phyloP scores from a whole-genome alignment of 2,888 invertebrate species.

The Halictus ligatus region DNA sequence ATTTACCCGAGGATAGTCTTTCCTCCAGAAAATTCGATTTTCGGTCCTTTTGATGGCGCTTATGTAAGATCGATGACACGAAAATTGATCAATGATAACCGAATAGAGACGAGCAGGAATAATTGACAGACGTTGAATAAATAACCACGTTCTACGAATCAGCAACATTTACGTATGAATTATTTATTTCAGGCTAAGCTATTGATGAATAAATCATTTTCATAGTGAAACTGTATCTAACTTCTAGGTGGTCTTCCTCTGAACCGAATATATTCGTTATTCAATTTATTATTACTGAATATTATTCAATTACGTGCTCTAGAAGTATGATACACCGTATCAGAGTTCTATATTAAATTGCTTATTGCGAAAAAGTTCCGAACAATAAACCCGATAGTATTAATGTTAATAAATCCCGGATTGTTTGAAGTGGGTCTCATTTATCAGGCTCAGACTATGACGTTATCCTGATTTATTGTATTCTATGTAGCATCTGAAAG shows the following conservation, averaged over 20 bases:
- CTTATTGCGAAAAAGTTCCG: neutral
- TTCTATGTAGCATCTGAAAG: neutral
- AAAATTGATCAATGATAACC: neutral
- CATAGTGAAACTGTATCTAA: neutral
- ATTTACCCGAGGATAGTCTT: neutral
- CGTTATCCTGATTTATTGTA: constrained; percentile 13
- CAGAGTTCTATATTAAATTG: neutral
- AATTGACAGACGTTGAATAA: neutral
- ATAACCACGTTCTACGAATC: neutral
- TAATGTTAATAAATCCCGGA: constrained; percentile 1
- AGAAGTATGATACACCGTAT: neutral
- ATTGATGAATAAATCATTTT: neutral
- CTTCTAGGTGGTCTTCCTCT: neutral
- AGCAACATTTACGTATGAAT: neutral
- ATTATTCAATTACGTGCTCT: neutral
- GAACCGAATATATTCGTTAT: neutral
- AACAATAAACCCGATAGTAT: neutral
- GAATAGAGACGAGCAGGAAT: neutral
- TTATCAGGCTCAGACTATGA: constrained; percentile 5
- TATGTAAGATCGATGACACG: neutral
- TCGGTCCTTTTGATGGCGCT: no score
- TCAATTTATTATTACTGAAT: no score
- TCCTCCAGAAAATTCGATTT: neutral
- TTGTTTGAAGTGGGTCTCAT: neutral
- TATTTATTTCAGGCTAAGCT: neutral